phyloP scores from a whole-genome alignment of 1,140 invertebrate species.

The Drosophila melanica region DNA sequence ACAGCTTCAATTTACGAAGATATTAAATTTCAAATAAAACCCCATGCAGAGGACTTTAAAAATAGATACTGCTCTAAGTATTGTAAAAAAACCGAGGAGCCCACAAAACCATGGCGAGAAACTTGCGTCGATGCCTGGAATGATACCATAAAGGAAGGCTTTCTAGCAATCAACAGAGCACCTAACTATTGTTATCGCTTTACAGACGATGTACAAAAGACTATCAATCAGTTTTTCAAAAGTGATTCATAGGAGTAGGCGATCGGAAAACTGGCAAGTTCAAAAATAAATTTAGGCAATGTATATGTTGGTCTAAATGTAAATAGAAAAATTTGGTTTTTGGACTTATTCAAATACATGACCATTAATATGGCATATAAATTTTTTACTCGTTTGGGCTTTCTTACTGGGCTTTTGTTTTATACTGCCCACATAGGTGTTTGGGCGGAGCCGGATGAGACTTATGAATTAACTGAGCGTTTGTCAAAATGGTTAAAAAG shows the following conservation, averaged over 20 bases:
- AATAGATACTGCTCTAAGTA: conserved; percentile 25
- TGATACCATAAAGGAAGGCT: conserved; percentile 30
- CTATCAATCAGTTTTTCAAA: background rate
- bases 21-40: conserved; percentile 37
- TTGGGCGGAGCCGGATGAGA: background rate
- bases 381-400: too few relatives aligned
- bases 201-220: conserved; percentile 25
- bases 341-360: too few relatives aligned
- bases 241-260: too few relatives aligned
- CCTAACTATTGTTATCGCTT: conserved; percentile 34
- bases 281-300: too few relatives aligned
- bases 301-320: too few relatives aligned
- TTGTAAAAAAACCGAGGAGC: conserved; percentile 1
- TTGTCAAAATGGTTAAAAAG: background rate
- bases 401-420: too few relatives aligned
- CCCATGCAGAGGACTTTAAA: conserved; percentile 37
- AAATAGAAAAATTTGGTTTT: too few relatives aligned
- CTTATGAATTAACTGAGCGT: background rate
- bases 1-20: conserved; percentile 29
- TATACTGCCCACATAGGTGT: too few relatives aligned
- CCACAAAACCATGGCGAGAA: conserved; percentile 35
- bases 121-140: conserved; percentile 43
- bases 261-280: too few relatives aligned
- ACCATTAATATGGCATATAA: too few relatives aligned
- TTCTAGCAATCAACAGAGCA: background rate